phyloP scores from a whole-genome alignment of 2,113 vertebrate species.

The Procavia capensis region DNA sequence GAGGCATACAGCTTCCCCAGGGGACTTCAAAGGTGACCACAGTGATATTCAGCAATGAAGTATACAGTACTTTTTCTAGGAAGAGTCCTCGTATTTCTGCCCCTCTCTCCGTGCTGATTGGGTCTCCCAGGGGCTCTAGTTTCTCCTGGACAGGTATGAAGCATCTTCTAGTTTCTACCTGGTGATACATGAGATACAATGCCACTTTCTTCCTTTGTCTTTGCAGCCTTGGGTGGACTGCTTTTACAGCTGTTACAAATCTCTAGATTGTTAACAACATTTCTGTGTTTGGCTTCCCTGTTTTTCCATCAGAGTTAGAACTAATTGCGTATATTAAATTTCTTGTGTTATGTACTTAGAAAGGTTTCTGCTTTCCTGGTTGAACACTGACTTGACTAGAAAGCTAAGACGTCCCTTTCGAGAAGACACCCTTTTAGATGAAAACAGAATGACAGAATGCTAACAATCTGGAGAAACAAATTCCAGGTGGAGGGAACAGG shows the following conservation, averaged over 20 bases:
- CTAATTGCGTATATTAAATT: not conserved
- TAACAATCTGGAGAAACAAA: too few species aligned
- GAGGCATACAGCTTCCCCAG: too few species aligned
- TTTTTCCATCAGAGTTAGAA: not conserved
- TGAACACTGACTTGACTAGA: not conserved
- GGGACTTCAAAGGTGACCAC: too few species aligned
- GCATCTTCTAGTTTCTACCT: not conserved
- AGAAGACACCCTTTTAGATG: too few species aligned
- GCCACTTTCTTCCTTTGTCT: not conserved
- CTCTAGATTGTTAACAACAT: not conserved
- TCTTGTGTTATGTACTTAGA: not conserved
- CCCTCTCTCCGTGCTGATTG: not conserved
- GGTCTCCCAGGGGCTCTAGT: not conserved
- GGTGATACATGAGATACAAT: not conserved
- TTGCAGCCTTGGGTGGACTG: not conserved
- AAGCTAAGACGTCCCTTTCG: too few species aligned
- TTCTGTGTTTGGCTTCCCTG: not conserved
- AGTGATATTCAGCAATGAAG: too few species aligned
- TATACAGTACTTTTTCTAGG: too few species aligned
- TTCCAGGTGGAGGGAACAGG: too few species aligned
- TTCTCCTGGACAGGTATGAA: not conserved
- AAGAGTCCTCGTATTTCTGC: too few species aligned
- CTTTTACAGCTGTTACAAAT: not conserved
- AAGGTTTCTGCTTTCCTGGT: not conserved
- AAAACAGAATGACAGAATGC: too few species aligned